Percentiles rank a stretch among this genome's conserved stretches.
Conservation (phyloP, 2,113 vertebrate genomes). For the Hyla sarda region DNA sequence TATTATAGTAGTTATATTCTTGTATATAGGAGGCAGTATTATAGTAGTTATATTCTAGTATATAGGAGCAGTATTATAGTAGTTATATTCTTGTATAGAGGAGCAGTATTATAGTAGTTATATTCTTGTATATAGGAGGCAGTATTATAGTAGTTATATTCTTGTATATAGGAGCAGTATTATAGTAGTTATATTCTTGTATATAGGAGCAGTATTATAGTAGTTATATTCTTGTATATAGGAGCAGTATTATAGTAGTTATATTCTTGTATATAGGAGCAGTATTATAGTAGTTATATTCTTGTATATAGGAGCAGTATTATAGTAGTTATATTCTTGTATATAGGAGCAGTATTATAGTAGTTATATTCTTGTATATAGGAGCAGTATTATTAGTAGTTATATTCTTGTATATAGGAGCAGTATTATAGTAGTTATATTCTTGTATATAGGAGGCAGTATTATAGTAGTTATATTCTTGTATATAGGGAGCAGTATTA, state of each 20-base stretch:
- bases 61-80: not conserved
- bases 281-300: conserved; percentile 10
- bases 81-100: not conserved
- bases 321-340: not conserved
- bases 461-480: not conserved
- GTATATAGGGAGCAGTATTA: no score
- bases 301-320: not conserved
- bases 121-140: not conserved
- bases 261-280: not conserved
- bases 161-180: not conserved
- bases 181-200: conserved; percentile 8
- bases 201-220: not conserved
- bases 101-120: conserved; percentile 2
- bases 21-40: not conserved
- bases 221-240: conserved; percentile 2
- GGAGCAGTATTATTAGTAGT: not conserved
- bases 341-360: not conserved
- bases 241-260: conserved; percentile 4
- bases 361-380: conserved; percentile 11
- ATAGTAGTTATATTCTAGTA: conserved; percentile 7
- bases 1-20: not conserved
- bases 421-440: conserved; percentile 15
- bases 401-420: conserved; percentile 3
- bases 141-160: not conserved
- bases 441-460: not conserved